These are phyloP conservation scores for Dermatophagoides farinae DNA, from an alignment of 1,140 invertebrate genomes.

Conservation along the genomic window DNA sequence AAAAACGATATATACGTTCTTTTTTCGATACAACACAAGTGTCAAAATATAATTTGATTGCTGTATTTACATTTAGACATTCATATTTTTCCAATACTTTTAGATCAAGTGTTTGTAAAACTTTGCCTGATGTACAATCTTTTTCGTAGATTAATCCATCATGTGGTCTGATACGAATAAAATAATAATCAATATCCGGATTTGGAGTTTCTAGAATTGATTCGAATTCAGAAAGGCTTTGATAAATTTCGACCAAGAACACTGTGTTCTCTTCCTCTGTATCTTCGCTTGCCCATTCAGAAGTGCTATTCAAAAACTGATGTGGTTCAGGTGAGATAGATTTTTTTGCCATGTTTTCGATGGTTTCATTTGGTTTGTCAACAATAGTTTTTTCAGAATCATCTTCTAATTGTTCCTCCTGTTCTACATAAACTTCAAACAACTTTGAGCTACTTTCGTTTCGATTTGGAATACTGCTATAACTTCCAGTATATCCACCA, in stretches of 20 bases:
- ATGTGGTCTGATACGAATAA: background rate
- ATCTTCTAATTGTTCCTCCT: no score
- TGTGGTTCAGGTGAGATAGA: background rate
- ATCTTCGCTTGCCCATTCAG: background rate
- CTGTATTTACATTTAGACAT: background rate
- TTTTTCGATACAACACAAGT: background rate
- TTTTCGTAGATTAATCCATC: conserved; percentile 11
- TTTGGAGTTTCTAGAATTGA: background rate
- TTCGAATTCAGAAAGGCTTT: background rate
- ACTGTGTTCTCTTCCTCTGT: conserved; percentile 3
- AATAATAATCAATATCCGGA: background rate
- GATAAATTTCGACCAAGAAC: background rate
- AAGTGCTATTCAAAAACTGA: background rate
- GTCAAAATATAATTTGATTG: background rate
- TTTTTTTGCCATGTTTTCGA: background rate
- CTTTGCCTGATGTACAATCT: conserved; percentile 5
- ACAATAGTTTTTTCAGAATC: background rate
- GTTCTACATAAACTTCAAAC: no score
- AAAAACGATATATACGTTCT: conserved; percentile 2
- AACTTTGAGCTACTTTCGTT: no score
- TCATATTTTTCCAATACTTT: conserved; percentile 5
- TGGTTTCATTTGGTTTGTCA: background rate
- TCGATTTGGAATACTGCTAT: background rate
- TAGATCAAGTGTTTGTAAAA: conserved; percentile 5
- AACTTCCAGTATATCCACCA: conserved; percentile 1